Percentiles rank a stretch among this genome's conserved stretches.
Evolutionary conservation across 2,113 vertebrate genomes (phyloP).

Genomic region (Callithrix jacchus): DNA sequence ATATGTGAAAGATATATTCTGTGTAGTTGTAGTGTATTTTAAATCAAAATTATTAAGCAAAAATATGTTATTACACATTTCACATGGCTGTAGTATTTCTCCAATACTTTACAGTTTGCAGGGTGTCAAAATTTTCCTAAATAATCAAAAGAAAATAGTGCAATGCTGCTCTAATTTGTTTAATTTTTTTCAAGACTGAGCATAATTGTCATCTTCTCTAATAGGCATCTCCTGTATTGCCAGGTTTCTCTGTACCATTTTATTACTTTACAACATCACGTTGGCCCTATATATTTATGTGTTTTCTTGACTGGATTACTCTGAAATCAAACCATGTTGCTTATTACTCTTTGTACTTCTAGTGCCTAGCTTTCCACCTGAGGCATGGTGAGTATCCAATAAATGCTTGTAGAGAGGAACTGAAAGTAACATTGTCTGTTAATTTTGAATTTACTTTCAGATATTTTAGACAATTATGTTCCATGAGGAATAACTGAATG

Average conservation of each 20-base stretch:
- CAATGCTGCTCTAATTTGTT: neutral
- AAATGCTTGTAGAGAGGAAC: neutral
- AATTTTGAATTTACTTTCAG: neutral
- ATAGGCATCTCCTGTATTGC: neutral
- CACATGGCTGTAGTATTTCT: neutral
- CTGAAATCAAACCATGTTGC: neutral
- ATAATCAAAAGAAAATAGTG: neutral
- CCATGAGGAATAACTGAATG: neutral
- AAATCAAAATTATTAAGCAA: constrained; percentile 39
- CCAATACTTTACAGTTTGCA: neutral
- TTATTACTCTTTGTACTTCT: neutral
- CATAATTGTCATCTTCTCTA: neutral
- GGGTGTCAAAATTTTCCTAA: neutral
- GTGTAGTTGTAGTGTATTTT: neutral
- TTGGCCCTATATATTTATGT: neutral
- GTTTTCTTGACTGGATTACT: neutral
- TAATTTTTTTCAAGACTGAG: neutral
- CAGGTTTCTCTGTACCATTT: neutral
- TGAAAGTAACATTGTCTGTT: neutral
- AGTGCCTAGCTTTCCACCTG: neutral
- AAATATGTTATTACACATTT: neutral
- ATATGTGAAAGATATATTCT: neutral
- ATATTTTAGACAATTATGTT: constrained; percentile 21
- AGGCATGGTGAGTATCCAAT: neutral
- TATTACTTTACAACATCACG: neutral